Evolutionary conservation across 1,140 invertebrate genomes (phyloP).

Genomic region (Marisa cornuarietis): DNA sequence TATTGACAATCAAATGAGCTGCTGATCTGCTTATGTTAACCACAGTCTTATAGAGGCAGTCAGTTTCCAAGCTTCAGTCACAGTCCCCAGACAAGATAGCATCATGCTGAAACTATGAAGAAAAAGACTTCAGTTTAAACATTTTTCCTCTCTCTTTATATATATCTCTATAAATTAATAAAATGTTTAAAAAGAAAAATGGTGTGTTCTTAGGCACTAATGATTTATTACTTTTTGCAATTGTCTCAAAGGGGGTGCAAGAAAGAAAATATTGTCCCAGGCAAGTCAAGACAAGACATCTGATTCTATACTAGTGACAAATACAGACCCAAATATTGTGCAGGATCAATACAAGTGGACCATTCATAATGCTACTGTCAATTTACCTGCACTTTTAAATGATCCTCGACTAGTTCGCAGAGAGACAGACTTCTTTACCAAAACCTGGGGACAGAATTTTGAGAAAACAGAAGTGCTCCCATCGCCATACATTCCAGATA

Average conservation of each 20-base stretch:
- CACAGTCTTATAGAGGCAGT: too few relatives aligned
- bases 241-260: constrained; percentile 26
- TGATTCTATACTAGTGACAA: constrained; percentile 8
- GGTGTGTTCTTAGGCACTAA: not conserved
- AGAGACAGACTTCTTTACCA: constrained; percentile 87
- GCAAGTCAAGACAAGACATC: constrained; percentile 10
- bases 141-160: not conserved
- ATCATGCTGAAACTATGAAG: too few relatives aligned
- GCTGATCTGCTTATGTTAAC: too few relatives aligned
- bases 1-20: too few relatives aligned
- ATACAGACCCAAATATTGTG: constrained; percentile 58
- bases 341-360: constrained; percentile 68
- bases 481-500: constrained; percentile 84
- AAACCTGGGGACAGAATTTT: constrained; percentile 97
- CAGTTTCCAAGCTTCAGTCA: too few relatives aligned
- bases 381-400: constrained; percentile 94
- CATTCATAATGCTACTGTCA: constrained; percentile 74
- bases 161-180: not conserved
- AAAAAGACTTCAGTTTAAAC: not conserved
- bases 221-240: not conserved
- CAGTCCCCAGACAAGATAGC: too few relatives aligned
- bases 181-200: not conserved
- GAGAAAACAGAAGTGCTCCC: constrained; percentile 77
- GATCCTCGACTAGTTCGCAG: constrained; percentile 86
- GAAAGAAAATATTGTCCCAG: constrained; percentile 20